A percentile compares a stretch with the other conserved stretches of the same genome.
Evolutionary conservation across 2,113 vertebrate species (phyloP).

Genomic region (Vulpes lagopus): DNA sequence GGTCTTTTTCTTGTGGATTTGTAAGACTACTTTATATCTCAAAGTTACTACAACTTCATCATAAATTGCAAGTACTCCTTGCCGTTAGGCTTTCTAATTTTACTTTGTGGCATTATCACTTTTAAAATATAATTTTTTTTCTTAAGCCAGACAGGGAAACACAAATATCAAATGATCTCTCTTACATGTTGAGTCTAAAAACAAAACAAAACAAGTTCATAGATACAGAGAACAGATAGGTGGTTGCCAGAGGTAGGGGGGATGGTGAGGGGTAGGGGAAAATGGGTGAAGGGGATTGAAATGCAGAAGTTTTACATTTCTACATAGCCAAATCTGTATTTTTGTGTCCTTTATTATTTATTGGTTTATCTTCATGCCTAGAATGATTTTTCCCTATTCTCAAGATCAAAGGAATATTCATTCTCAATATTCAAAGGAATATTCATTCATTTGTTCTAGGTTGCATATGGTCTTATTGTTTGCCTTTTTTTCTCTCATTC

Average conservation of each 20-base stretch:
- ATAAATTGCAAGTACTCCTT: conserved; percentile 21
- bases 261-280: background rate
- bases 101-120: conserved; percentile 20
- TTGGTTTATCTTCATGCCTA: conserved; percentile 42
- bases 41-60: conserved; percentile 13
- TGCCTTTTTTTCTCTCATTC: background rate
- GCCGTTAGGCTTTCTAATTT: background rate
- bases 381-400: conserved; percentile 36
- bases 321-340: background rate
- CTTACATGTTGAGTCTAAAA: background rate
- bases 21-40: conserved; percentile 54
- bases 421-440: background rate
- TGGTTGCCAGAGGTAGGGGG: background rate
- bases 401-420: conserved; percentile 11
- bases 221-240: background rate
- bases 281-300: background rate
- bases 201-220: background rate
- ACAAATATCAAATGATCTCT: background rate
- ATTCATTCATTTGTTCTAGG: conserved; percentile 12
- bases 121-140: conserved; percentile 28
- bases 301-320: conserved; percentile 42
- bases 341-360: conserved; percentile 15
- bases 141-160: background rate
- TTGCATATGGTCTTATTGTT: conserved; percentile 32
- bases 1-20: conserved; percentile 47